Evolutionary conservation across 1,140 invertebrate genomes (phyloP), one percentile per base, ranked within the genome.

Genomic region (Papilio dardanus): DNA sequence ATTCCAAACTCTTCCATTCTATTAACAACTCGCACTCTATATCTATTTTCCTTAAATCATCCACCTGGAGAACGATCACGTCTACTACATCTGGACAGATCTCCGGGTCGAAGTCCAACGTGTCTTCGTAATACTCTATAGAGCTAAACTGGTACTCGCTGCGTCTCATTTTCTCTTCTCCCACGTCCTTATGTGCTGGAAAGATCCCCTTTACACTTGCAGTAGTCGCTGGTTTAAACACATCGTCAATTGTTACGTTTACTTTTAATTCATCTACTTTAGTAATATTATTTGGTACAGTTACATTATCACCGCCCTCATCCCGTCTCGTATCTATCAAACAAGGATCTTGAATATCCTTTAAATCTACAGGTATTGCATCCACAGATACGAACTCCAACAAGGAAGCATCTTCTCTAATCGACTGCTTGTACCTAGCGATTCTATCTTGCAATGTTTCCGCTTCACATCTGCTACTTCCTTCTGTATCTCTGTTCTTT

Each of bases 111-210:
- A 92, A 88, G 8, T 88, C 86, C 2, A 54, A 31, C 0, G 75
- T 33, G 2, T 90, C 90, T 30, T 89, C 88, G 35, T 90, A 88
- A 73, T 90, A 90, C 75, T 92, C 90, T 1, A 79, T 79, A 3
- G 90, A 92, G 77, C 87, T 89, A 37, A 90, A 89, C 76, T 83
- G 79, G 37, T 92, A 90, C 37, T 90, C 90, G n/a, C 79, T 80
- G 30, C 88, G 74, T 62, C 82, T 85, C 16, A 42, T 40, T 46
- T 75, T 83, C 71, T 79, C 76, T 3, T 50, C 68, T 35, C 65
- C 71, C 54, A 21, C 19, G 19, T 78, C 46, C 67, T 37, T 2
- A 35, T 71, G 12, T 33, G 3, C 71, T 2, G 46, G 0, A 10
- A 30, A 21, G 21, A 31, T 7, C 3, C 74, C 31, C 42, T 77